Conservation (phyloP, 2,797 vertebrate genomes). For the Poecilia picta region DNA sequence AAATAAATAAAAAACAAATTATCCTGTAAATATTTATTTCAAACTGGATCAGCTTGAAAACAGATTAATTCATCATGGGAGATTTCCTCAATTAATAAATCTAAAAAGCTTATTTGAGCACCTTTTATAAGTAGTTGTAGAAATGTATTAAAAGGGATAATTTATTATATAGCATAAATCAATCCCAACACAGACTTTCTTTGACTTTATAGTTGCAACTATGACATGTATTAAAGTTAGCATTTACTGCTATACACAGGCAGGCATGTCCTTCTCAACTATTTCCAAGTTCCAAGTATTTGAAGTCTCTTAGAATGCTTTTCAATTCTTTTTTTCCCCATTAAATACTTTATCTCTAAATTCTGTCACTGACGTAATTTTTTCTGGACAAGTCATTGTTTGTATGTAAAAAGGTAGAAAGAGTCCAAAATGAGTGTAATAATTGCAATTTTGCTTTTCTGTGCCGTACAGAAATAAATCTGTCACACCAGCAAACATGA, state of each 20-base stretch:
- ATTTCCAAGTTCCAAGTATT: neutral
- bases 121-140: neutral
- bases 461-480: neutral
- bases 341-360: neutral
- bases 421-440: neutral
- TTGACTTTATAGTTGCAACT: neutral
- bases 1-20: neutral
- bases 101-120: neutral
- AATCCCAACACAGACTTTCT: neutral
- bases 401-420: neutral
- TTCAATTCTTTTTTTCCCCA: neutral
- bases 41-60: neutral
- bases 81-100: neutral
- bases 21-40: neutral
- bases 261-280: neutral
- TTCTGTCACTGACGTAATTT: neutral
- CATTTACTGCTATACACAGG: neutral
- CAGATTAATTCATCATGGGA: neutral
- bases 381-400: neutral
- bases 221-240: neutral
- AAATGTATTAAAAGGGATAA: neutral
- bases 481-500: neutral
- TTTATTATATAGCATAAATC: neutral
- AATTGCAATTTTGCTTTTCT: neutral
- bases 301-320: neutral